Evolutionary conservation across 2,113 vertebrate species (phyloP).

Genomic region (Vicugna pacos): DNA sequence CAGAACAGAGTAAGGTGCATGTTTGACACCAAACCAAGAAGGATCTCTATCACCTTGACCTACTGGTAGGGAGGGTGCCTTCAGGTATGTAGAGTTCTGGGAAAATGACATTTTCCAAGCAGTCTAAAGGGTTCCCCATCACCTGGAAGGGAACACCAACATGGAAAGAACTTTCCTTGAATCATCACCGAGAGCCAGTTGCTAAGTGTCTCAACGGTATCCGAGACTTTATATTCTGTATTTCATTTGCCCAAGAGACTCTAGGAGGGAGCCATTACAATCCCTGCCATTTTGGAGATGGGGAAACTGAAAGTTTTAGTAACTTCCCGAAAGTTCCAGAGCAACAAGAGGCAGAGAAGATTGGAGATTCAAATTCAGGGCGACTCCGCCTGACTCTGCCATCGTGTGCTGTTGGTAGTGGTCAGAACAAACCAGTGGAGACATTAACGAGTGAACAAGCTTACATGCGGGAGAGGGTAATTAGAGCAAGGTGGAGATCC

Average conservation of each 20-base stretch:
- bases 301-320: not conserved
- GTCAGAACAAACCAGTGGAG: not conserved
- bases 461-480: not conserved
- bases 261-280: not conserved
- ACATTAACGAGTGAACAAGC: not conserved
- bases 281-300: not conserved
- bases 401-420: not conserved
- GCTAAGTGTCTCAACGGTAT: not conserved
- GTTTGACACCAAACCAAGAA: not conserved
- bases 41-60: not conserved
- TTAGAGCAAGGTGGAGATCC: not conserved
- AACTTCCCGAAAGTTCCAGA: not conserved
- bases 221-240: not conserved
- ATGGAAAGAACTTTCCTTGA: not conserved
- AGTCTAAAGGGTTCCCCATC: not conserved
- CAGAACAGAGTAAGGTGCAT: not conserved
- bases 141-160: conserved; percentile 14
- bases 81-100: not conserved
- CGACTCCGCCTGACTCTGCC: not conserved
- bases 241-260: not conserved
- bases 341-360: not conserved
- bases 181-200: not conserved
- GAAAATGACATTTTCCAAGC: not conserved
- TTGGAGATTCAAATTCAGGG: not conserved
- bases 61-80: not conserved